A percentile compares a stretch with the other conserved stretches of the same genome.
Conservation (phyloP, 2,113 vertebrate species). For the Scomber colias region DNA sequence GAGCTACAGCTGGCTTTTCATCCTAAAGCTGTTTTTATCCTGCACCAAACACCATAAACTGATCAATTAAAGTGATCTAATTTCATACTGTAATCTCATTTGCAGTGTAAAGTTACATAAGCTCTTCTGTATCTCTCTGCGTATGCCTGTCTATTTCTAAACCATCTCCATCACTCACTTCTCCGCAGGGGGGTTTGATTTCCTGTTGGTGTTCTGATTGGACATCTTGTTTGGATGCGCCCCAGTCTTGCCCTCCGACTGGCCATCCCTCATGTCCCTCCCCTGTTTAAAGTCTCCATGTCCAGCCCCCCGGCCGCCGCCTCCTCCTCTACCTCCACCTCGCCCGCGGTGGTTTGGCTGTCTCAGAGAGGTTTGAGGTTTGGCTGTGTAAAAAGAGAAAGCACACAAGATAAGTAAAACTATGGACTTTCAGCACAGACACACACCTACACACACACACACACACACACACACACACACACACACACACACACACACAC, state of each 20-base stretch:
- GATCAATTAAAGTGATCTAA: background rate
- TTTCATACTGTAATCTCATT: background rate
- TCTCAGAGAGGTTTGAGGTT: slow-evolving; percentile 92
- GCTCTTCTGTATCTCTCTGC: background rate
- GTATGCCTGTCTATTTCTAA: background rate
- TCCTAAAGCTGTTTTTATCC: background rate
- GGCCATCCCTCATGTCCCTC: slow-evolving; percentile 78
- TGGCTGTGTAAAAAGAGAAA: slow-evolving; percentile 81
- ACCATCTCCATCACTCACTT: slow-evolving; percentile 71
- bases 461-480: background rate
- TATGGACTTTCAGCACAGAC: background rate
- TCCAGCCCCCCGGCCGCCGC: slow-evolving; percentile 60
- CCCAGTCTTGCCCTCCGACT: slow-evolving; percentile 73
- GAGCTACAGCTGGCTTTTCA: background rate
- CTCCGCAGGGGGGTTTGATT: slow-evolving; percentile 67
- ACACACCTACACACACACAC: background rate
- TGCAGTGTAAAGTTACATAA: background rate
- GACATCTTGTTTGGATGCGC: slow-evolving; percentile 66
- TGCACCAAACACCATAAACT: background rate
- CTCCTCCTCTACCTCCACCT: slow-evolving; percentile 73
- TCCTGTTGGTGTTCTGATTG: slow-evolving; percentile 73
- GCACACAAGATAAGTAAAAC: slow-evolving; percentile 10
- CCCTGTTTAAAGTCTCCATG: slow-evolving; percentile 76
- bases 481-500: background rate
- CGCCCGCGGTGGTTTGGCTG: slow-evolving; percentile 87